Percentiles rank a stretch among this genome's conserved stretches.
phyloP scores from a whole-genome alignment of 2,113 vertebrate species.

The Eurystomus gularis region DNA sequence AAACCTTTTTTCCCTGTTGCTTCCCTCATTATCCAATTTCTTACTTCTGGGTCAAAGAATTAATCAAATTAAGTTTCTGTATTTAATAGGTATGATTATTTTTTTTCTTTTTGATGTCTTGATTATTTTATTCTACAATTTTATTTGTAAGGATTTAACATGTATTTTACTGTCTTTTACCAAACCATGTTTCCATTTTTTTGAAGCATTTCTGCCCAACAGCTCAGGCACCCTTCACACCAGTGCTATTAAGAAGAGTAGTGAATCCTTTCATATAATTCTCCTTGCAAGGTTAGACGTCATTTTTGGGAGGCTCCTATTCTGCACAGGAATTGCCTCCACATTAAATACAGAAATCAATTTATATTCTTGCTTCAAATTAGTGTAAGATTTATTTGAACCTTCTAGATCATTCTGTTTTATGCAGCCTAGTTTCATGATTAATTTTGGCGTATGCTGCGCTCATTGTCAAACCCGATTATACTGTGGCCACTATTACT shows the following conservation, averaged over 20 bases:
- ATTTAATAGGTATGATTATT: background rate
- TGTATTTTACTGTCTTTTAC: background rate
- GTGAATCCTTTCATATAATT: background rate
- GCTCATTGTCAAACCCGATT: background rate
- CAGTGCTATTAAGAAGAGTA: background rate
- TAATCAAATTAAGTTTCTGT: background rate
- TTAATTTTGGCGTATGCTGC: conserved; percentile 14
- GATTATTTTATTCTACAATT: background rate
- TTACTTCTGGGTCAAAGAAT: background rate
- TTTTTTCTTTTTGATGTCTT: background rate
- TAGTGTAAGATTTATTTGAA: background rate
- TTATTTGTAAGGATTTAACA: background rate
- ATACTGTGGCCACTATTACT: background rate
- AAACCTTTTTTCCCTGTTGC: background rate
- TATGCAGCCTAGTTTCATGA: background rate
- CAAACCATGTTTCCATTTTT: background rate
- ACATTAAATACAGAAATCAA: background rate
- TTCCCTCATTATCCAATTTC: background rate
- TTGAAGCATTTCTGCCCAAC: background rate
- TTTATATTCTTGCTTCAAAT: background rate
- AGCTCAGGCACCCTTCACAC: background rate
- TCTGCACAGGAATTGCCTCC: background rate
- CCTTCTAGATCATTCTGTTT: background rate
- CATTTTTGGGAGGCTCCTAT: background rate
- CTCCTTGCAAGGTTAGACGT: background rate